Percentiles rank a stretch among this genome's conserved stretches.
phyloP scores from a whole-genome alignment of 2,113 vertebrate genomes.

The Colius striatus region DNA sequence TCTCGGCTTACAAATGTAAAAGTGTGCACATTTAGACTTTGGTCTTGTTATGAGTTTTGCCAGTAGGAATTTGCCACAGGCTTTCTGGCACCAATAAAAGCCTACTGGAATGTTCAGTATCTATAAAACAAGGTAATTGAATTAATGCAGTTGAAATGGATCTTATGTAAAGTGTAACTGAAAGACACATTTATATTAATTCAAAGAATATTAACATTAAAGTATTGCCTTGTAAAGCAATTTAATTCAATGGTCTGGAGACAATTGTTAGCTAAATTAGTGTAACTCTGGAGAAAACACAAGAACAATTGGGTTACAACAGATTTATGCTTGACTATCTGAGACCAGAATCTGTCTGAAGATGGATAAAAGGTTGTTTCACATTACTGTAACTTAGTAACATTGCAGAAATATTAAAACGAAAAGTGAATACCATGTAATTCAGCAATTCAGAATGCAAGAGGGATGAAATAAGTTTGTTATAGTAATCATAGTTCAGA shows the following conservation, averaged over 20 bases:
- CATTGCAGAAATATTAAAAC: not conserved
- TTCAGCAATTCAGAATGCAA: not conserved
- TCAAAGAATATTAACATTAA: constrained; percentile 1
- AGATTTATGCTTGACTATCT: not conserved
- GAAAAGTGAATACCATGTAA: not conserved
- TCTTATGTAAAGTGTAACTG: not conserved
- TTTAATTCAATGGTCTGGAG: not conserved
- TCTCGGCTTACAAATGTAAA: not conserved
- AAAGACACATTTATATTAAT: not conserved
- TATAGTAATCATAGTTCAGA: not conserved
- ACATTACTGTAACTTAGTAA: not conserved
- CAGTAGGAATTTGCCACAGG: not conserved
- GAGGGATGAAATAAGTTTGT: not conserved
- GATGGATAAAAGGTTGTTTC: not conserved
- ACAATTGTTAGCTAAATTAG: not conserved
- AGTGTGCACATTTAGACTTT: not conserved
- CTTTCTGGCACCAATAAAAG: not conserved
- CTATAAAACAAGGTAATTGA: constrained; percentile 10
- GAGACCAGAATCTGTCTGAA: not conserved
- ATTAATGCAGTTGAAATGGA: not conserved
- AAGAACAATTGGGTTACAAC: not conserved
- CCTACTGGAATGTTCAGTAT: not conserved
- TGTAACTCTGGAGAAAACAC: not conserved
- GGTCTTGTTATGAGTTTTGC: not conserved
- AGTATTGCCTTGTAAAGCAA: not conserved